These are phyloP conservation scores for Choloepus didactylus DNA, from an alignment of 2,797 vertebrate genomes.

Conservation along the genomic window DNA sequence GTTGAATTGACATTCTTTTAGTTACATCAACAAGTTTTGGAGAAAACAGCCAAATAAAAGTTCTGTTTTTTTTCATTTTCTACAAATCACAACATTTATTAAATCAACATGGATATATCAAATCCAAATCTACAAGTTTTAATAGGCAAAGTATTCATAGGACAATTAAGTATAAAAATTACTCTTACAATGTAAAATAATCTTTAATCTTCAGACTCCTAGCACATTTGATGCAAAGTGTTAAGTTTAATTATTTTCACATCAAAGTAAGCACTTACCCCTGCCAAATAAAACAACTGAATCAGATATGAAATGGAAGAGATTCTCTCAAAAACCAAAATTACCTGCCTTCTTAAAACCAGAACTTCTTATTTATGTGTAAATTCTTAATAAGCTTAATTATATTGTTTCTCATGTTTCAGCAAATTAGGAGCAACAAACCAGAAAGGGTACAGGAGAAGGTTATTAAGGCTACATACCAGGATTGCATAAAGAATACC, in stretches of 20 bases:
- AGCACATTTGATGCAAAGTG: background rate
- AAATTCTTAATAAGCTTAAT: conserved; percentile 44
- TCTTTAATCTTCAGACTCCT: background rate
- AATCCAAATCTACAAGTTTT: conserved; percentile 32
- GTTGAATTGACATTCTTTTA: background rate
- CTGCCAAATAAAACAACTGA: background rate
- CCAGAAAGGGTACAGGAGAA: conserved; percentile 1
- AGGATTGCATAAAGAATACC: conserved; percentile 44
- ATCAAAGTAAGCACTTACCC: background rate
- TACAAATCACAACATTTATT: conserved; percentile 1
- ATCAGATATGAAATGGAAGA: background rate
- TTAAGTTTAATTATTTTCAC: conserved; percentile 26
- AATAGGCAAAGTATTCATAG: background rate
- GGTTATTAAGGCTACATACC: background rate
- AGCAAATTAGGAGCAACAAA: conserved; percentile 38
- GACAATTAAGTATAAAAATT: conserved; percentile 37
- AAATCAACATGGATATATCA: conserved; percentile 11
- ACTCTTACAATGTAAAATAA: conserved; percentile 27
- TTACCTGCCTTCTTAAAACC: background rate
- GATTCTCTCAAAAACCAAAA: background rate
- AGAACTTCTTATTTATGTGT: background rate
- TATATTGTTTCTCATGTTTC: background rate
- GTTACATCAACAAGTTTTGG: background rate
- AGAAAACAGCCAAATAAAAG: background rate
- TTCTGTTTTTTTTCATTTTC: conserved; percentile 42